Evolutionary conservation across 2,113 vertebrate species (phyloP).

Genomic region (Coracopsis vasa): DNA sequence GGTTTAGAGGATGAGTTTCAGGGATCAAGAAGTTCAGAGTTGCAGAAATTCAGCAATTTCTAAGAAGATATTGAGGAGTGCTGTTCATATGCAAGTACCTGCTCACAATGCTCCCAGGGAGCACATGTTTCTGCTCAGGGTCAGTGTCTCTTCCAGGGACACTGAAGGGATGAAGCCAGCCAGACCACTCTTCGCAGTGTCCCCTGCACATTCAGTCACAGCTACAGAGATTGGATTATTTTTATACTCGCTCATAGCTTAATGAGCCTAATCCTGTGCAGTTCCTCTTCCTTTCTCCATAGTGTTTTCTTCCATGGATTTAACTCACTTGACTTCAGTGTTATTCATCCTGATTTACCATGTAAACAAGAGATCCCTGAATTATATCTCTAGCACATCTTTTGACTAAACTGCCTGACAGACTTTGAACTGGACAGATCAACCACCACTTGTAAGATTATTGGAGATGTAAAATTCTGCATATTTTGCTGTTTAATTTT

Average conservation of each 20-base stretch:
- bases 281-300: background rate
- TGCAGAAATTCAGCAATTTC: background rate
- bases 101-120: accelerated
- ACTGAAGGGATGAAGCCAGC: accelerated
- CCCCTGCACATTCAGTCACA: background rate
- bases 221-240: background rate
- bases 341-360: background rate
- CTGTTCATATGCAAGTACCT: accelerated
- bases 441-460: background rate
- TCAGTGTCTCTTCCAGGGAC: background rate
- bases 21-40: background rate
- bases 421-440: background rate
- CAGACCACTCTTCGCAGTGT: background rate
- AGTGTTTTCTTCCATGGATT: background rate
- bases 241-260: background rate
- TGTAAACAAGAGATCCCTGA: background rate
- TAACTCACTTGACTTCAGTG: background rate
- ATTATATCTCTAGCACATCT: background rate
- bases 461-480: background rate
- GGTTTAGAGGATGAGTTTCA: background rate
- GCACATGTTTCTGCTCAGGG: accelerated
- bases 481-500: background rate
- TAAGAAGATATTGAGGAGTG: background rate
- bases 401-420: background rate
- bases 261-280: background rate